Conservation (phyloP, 1,140 invertebrate genomes). For the Calosoma granatense region DNA sequence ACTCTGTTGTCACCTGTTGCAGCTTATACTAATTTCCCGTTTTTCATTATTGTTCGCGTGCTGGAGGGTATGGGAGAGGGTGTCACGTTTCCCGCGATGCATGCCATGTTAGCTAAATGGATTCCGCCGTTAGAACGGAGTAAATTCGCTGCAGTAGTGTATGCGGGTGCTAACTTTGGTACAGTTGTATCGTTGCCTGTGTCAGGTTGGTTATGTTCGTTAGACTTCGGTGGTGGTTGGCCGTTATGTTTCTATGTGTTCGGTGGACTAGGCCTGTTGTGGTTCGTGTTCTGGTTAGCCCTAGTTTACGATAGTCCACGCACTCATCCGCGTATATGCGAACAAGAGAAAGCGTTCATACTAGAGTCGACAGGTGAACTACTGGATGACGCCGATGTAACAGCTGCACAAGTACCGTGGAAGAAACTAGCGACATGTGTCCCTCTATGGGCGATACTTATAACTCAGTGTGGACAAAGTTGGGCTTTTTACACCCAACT, state of each 20-base stretch:
- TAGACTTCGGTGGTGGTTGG: conserved; percentile 61
- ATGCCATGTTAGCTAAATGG: conserved; percentile 71
- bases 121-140: conserved; percentile 70
- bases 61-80: conserved; percentile 81
- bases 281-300: conserved; percentile 68
- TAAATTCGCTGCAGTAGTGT: conserved; percentile 69
- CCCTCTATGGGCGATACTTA: conserved; percentile 77
- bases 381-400: conserved; percentile 27
- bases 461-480: conserved; percentile 83
- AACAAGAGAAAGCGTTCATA: conserved; percentile 55
- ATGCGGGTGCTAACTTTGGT: conserved; percentile 64
- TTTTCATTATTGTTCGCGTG: conserved; percentile 67
- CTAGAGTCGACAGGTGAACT: conserved; percentile 29
- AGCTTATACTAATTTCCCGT: conserved; percentile 54
- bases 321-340: conserved; percentile 67
- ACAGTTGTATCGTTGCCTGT: conserved; percentile 65
- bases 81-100: conserved; percentile 75
- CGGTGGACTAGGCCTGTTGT: conserved; percentile 60
- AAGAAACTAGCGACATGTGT: conserved; percentile 62
- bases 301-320: conserved; percentile 66
- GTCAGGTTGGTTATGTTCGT: conserved; percentile 60
- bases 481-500: conserved; percentile 94
- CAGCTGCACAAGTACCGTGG: conserved; percentile 53
- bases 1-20: conserved; percentile 64
- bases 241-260: conserved; percentile 72